Base-by-base conservation (phyloP, 1,140 invertebrate species). In the Eciton burchellii region DNA sequence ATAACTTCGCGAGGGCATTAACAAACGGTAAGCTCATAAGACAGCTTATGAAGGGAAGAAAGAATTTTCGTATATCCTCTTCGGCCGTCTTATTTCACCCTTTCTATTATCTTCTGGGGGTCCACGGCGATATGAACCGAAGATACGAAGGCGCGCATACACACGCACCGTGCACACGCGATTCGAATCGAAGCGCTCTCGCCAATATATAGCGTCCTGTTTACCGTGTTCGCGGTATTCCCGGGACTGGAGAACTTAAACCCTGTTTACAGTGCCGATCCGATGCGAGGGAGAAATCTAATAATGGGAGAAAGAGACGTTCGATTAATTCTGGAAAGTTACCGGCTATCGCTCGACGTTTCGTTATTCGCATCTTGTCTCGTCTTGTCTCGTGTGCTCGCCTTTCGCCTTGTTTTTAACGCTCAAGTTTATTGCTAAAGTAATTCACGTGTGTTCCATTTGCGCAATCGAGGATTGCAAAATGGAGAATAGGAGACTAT, bases 1-100 rank as follows among this genome's bases (percentile, higher is more conserved):
- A 82, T 76, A 82, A 73, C 57, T 82, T 35, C 57, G 54, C 16
- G 74, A 68, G 49, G 59, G 76, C 77, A 86, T 87, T 86, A 84
- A 84, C 84, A 82, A 81, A 65, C 60, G 62, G 72, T 89, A 89
- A 88, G 87, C 49, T 81, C 86, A 89, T 88, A 89, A 89, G 82
- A 84, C 60, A 81, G 72, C 79, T 88, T 88, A 84, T 73, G 21
- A 62, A 81, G 49, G 62, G 49, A 74, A 56, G 74, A 84, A 71
- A 65, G 70, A 85, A 85, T 82, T 82, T 82, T 74, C 54, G 49
- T 29, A 82, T 63, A 29, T 19, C 56, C 35, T 70, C 43, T 24
- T 49, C 26, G 1, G 6, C 12, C 71, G 24, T 63, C 49, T 47
- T 54, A 56, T 70, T 83, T 11, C 47, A 45, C 3, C 12, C 24